These are phyloP conservation scores for Entomobrya proxima DNA, from an alignment of 2,888 invertebrate species.

Conservation along the genomic window DNA sequence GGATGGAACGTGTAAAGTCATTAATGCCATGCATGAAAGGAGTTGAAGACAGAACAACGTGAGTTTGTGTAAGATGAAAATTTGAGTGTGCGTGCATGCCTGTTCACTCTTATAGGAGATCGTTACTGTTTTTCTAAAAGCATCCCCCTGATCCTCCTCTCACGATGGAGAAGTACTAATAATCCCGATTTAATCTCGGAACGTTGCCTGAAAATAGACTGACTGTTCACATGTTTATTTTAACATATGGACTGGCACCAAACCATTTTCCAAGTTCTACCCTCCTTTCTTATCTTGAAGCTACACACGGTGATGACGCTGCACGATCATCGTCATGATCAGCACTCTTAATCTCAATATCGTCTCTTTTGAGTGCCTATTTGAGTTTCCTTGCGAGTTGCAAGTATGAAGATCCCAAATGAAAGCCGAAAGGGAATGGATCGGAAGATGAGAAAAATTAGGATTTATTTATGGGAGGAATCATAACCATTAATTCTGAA, in stretches of 20 bases:
- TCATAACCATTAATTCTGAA: conserved; percentile 59
- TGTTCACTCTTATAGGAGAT: conserved; percentile 32
- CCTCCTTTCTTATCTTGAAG: conserved; percentile 19
- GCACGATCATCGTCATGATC: neutral
- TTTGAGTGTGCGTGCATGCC: conserved; percentile 33
- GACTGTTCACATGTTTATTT: conserved; percentile 33
- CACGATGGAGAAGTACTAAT: conserved; percentile 24
- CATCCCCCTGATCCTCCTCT: conserved; percentile 36
- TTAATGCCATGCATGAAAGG: conserved; percentile 25
- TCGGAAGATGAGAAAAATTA: conserved; percentile 40
- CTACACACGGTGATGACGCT: neutral
- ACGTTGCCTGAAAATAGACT: conserved; percentile 30
- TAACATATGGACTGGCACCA: neutral
- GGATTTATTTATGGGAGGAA: conserved; percentile 61
- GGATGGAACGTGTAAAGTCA: conserved; percentile 46
- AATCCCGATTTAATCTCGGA: conserved; percentile 54
- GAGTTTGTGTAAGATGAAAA: conserved; percentile 37
- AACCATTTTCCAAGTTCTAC: neutral
- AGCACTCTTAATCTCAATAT: conserved; percentile 27
- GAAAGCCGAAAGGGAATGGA: conserved; percentile 30
- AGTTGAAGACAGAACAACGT: conserved; percentile 11
- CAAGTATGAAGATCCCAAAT: too few species aligned
- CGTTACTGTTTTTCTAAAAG: conserved; percentile 37
- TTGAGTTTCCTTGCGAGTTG: neutral
- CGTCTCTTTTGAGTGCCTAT: neutral